Percentiles rank a stretch among this genome's conserved stretches.
Conservation (phyloP, 2,113 vertebrate species). For the human region GRCh38 chr11:7966001-7966500, state of each 20-base stretch:
- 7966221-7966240: neutral
- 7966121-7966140: too few relatives aligned
- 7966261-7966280: neutral
- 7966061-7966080: too few relatives aligned
- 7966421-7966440: neutral
- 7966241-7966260: neutral
- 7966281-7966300: neutral
- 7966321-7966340: neutral
- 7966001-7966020: too few relatives aligned
- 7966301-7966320: neutral
- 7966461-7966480: neutral
- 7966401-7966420: neutral
- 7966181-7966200: too few relatives aligned
- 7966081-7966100: too few relatives aligned
- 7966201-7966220: neutral
- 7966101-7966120: too few relatives aligned
- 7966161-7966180: too few relatives aligned
- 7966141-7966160: too few relatives aligned
- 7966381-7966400: neutral
- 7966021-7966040: too few relatives aligned
- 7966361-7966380: neutral
- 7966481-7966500: neutral
- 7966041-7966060: too few relatives aligned
- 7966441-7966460: conserved; percentile 1
- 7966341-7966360: neutral